A percentile compares a stretch with the other conserved stretches of the same genome.
These are phyloP conservation scores for Subanguina moxae DNA, from an alignment of 1,140 invertebrate genomes.

Conservation along the genomic window DNA sequence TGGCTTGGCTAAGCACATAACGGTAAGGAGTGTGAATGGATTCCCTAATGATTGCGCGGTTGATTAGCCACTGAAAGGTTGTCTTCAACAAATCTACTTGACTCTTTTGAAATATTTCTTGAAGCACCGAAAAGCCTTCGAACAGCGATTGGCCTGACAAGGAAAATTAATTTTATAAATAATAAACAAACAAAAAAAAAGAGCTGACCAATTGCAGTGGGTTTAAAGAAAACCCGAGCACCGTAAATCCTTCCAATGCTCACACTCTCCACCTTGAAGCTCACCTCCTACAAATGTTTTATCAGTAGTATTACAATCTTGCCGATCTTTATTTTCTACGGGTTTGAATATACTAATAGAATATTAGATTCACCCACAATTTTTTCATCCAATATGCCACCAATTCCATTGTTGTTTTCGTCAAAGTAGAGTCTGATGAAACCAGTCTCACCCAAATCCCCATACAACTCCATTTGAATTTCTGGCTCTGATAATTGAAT, in stretches of 20 bases:
- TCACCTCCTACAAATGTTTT: conserved; percentile 25
- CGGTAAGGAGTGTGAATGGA: conserved; percentile 42
- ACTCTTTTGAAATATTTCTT: conserved; percentile 32
- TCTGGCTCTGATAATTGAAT: conserved; percentile 10
- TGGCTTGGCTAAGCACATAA: conserved; percentile 17
- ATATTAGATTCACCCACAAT: conserved; percentile 3
- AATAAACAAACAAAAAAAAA: no score
- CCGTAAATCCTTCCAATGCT: conserved; percentile 31
- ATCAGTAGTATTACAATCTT: neutral
- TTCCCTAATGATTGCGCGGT: conserved; percentile 31
- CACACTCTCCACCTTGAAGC: conserved; percentile 43
- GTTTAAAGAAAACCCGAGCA: conserved; percentile 39
- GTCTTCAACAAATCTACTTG: conserved; percentile 12
- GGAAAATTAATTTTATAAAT: no score
- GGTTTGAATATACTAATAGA: neutral
- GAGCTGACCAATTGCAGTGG: conserved; percentile 27
- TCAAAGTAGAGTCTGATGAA: conserved; percentile 14
- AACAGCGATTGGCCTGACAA: conserved; percentile 33
- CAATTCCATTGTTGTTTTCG: conserved; percentile 1
- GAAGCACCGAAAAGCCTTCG: conserved; percentile 34
- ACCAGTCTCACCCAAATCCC: conserved; percentile 46
- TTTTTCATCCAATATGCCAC: neutral
- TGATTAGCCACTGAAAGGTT: conserved; percentile 26
- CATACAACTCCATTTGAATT: conserved; percentile 38
- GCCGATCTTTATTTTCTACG: neutral